Percentiles rank a stretch among this genome's conserved stretches.
These are phyloP conservation scores for Actinernus sp. DNA, from an alignment of 92 coral and sea anemone genomes.

Conservation along the genomic window DNA sequence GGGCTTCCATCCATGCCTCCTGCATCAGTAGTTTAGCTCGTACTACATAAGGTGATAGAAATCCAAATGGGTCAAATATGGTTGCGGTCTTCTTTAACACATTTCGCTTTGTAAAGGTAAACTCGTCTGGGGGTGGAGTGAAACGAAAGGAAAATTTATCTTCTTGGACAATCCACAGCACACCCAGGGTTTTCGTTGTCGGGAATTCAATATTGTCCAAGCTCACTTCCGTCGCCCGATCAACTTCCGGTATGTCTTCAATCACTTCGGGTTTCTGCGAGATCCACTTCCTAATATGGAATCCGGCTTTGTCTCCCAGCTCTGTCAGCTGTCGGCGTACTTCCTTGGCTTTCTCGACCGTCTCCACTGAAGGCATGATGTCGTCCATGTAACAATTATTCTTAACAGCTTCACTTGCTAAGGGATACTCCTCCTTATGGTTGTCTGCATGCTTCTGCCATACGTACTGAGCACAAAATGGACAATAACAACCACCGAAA, in stretches of 20 bases:
- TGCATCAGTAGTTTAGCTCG: constrained; percentile 13
- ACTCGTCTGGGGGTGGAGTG: constrained; percentile 36
- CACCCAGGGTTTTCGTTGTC: too few species aligned
- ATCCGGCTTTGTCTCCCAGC: constrained; percentile 56
- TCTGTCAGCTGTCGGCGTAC: constrained; percentile 46
- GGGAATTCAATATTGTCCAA: too few species aligned
- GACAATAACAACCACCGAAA: constrained; percentile 76
- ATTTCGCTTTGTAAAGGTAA: constrained; percentile 43
- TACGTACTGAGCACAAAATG: constrained; percentile 50
- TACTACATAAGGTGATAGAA: constrained; percentile 5
- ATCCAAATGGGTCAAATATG: constrained; percentile 11
- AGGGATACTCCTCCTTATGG: constrained; percentile 1
- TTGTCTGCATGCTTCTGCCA: constrained; percentile 49
- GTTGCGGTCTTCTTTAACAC: constrained; percentile 42
- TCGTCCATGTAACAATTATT: constrained; percentile 68
- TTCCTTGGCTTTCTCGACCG: constrained; percentile 54
- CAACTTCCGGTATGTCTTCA: too few species aligned
- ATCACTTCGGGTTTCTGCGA: constrained; percentile 50
- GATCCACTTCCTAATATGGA: constrained; percentile 64
- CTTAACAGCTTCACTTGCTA: constrained; percentile 39
- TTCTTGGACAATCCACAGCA: constrained; percentile 54
- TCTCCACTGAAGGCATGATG: constrained; percentile 53
- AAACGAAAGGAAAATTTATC: constrained; percentile 51
- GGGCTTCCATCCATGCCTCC: constrained; percentile 7
- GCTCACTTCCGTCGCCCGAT: too few species aligned